A percentile compares a stretch with the other conserved stretches of the same genome.
These are phyloP conservation scores for Drosophila rhopaloa DNA, from an alignment of 1,140 invertebrate genomes.

Conservation along the genomic window DNA sequence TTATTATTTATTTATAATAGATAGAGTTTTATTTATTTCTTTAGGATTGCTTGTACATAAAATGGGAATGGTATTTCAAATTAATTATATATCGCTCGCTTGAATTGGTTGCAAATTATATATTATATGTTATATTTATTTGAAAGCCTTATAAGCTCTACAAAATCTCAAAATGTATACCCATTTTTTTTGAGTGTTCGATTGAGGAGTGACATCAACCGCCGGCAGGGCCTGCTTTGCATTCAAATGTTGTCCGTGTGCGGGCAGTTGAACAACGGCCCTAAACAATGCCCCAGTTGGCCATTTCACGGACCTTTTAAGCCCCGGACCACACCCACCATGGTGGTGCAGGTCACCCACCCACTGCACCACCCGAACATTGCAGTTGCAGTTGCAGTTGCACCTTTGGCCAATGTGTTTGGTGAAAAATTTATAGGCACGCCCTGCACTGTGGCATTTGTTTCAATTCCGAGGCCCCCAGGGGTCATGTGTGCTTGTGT, in stretches of 20 bases:
- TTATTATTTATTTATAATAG: too few species aligned
- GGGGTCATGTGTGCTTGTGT: constrained; percentile 28
- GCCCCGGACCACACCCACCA: constrained; percentile 18
- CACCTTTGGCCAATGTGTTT: constrained; percentile 74
- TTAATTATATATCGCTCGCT: too few species aligned
- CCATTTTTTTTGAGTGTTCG: constrained; percentile 11
- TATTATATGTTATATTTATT: too few species aligned
- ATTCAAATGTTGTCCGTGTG: constrained; percentile 73
- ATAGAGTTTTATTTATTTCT: too few species aligned
- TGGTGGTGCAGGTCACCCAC: not conserved
- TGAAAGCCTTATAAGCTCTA: too few species aligned
- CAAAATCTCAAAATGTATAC: too few species aligned
- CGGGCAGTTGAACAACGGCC: constrained; percentile 41
- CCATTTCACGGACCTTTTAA: constrained; percentile 60
- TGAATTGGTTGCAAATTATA: too few species aligned
- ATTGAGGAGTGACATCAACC: constrained; percentile 10
- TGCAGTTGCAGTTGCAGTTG: constrained; percentile 45
- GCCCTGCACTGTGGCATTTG: constrained; percentile 73
- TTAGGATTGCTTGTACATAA: too few species aligned
- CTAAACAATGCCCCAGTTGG: constrained; percentile 76
- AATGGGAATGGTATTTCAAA: too few species aligned
- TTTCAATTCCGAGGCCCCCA: constrained; percentile 69
- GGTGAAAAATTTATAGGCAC: constrained; percentile 81
- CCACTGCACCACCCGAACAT: not conserved
- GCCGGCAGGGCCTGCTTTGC: constrained; percentile 41